These are phyloP conservation scores for Rallus crepitans DNA, from an alignment of 2,797 vertebrate species.

Conservation along the genomic window DNA sequence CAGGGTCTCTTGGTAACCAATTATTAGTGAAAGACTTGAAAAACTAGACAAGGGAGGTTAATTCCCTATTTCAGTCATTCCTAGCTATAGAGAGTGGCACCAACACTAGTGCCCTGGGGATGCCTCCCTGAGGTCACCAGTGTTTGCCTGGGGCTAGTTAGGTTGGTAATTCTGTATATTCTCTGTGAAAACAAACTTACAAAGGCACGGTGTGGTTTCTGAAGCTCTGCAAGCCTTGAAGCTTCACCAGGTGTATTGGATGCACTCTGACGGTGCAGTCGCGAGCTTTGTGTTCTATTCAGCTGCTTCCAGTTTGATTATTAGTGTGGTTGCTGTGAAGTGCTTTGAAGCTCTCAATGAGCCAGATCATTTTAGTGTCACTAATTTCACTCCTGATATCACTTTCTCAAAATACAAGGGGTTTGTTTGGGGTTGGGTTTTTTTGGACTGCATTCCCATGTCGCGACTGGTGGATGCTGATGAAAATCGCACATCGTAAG, in stretches of 20 bases:
- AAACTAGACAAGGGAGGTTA: neutral
- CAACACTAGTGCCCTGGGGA: too few relatives aligned
- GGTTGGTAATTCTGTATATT: neutral
- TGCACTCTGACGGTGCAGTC: neutral
- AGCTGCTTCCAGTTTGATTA: neutral
- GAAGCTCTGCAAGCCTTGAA: neutral
- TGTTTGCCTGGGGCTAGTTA: neutral
- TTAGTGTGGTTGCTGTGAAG: neutral
- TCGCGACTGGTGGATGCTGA: neutral
- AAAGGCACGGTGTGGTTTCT: neutral
- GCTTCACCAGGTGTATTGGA: neutral
- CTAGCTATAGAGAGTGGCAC: neutral
- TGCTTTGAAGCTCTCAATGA: neutral
- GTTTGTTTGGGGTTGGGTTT: neutral
- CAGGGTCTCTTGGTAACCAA: neutral
- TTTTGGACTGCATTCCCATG: neutral
- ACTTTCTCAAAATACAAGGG: neutral
- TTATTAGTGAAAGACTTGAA: neutral
- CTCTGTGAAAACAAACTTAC: neutral
- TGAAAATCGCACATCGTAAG: neutral
- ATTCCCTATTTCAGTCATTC: neutral
- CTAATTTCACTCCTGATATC: neutral
- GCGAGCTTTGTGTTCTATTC: neutral
- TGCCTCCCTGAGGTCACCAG: neutral
- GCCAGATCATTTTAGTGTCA: neutral